phyloP scores from a whole-genome alignment of 2,888 invertebrate genomes.

The Epirrhoe tristata region DNA sequence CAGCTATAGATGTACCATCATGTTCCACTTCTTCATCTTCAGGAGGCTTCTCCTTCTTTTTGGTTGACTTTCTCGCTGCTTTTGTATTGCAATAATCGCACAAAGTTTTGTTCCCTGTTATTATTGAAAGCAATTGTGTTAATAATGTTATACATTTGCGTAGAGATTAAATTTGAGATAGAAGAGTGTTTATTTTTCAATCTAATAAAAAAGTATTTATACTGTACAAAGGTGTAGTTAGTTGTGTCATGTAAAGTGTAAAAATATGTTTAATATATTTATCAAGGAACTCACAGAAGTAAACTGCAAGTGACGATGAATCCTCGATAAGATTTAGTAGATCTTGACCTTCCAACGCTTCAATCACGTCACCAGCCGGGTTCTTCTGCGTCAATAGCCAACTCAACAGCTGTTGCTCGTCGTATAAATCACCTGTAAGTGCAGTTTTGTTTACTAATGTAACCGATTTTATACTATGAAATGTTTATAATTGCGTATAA shows the following conservation, averaged over 20 bases:
- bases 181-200: conserved; percentile 4
- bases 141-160: conserved; percentile 48
- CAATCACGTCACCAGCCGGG: conserved; percentile 95
- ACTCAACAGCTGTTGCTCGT: conserved; percentile 94
- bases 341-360: conserved; percentile 93
- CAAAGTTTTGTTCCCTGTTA: conserved; percentile 95
- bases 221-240: conserved; percentile 45
- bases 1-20: conserved; percentile 70
- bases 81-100: conserved; percentile 94
- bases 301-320: conserved; percentile 93
- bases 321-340: conserved; percentile 91
- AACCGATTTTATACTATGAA: conserved; percentile 5
- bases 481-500: conserved; percentile 8
- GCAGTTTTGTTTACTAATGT: conserved; percentile 32
- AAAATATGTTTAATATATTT: conserved; percentile 34
- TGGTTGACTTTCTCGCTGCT: conserved; percentile 88
- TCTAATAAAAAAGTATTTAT: not conserved
- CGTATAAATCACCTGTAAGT: conserved; percentile 91
- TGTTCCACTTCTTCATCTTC: conserved; percentile 76
- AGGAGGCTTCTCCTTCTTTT: conserved; percentile 85
- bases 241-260: conserved; percentile 55
- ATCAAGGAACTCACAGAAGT: conserved; percentile 92
- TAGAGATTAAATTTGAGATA: conserved; percentile 15
- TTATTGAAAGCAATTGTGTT: conserved; percentile 63
- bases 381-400: conserved; percentile 97